Percentiles rank a stretch among this genome's conserved stretches.
Conservation (phyloP, 2,888 invertebrate species). For the Maniola hyperantus region DNA sequence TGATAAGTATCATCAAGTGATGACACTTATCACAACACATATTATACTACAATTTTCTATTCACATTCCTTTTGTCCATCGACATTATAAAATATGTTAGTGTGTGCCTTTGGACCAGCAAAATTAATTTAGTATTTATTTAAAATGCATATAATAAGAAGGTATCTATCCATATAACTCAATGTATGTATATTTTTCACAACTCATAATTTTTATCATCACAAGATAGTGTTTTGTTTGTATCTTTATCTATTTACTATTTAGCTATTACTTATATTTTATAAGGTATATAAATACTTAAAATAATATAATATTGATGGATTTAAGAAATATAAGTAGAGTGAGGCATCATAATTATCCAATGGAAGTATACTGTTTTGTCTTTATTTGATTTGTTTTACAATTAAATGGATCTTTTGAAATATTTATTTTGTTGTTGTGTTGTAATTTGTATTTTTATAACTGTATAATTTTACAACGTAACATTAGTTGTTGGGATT, state of each 20-base stretch:
- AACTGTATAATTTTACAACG: background rate
- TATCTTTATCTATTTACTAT: too few relatives aligned
- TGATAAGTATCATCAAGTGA: too few relatives aligned
- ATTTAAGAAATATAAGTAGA: background rate
- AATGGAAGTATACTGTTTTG: too few relatives aligned
- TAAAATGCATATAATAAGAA: background rate
- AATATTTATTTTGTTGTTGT: background rate
- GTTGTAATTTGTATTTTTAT: background rate
- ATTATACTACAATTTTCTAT: background rate
- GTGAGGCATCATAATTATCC: background rate
- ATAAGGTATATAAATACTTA: background rate
- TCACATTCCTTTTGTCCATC: background rate
- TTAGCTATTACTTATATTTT: background rate
- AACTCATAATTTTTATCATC: too few relatives aligned
- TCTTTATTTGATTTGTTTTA: background rate
- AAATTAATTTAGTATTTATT: background rate
- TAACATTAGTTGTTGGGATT: background rate
- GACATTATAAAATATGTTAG: background rate
- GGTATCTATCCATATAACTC: too few relatives aligned
- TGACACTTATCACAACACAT: too few relatives aligned
- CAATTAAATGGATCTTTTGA: background rate
- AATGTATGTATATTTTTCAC: background rate
- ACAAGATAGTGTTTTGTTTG: constrained; percentile 1
- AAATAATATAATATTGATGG: background rate
- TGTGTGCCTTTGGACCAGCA: background rate